phyloP scores from a whole-genome alignment of 2,888 invertebrate genomes.

The Troides oblongomaculatus region DNA sequence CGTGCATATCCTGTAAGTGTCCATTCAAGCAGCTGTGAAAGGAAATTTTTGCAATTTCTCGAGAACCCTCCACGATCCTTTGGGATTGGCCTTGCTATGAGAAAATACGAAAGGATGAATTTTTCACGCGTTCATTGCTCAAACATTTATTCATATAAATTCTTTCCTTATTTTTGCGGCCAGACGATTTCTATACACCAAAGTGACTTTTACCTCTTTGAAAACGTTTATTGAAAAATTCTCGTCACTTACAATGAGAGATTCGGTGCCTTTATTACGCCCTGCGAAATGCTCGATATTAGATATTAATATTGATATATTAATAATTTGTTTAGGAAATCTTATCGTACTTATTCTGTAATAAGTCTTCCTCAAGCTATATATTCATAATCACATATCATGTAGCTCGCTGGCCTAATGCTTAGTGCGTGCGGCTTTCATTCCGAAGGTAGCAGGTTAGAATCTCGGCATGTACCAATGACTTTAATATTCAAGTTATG shows the following conservation, averaged over 20 bases:
- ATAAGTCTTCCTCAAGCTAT: not conserved
- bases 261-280: not conserved
- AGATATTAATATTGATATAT: not conserved
- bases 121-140: constrained; percentile 39
- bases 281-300: not conserved
- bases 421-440: no score
- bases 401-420: no score
- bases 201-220: constrained; percentile 23
- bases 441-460: no score
- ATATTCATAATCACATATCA: no score
- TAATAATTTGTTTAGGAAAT: not conserved
- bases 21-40: constrained; percentile 30
- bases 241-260: constrained; percentile 17
- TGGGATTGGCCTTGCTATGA: constrained; percentile 25
- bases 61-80: constrained; percentile 33
- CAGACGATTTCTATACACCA: constrained; percentile 21
- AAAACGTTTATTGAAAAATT: constrained; percentile 22
- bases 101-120: constrained; percentile 38
- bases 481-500: no score
- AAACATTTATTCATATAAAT: constrained; percentile 46
- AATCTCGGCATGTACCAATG: no score
- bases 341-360: not conserved
- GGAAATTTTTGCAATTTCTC: constrained; percentile 39
- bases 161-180: constrained; percentile 32
- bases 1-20: constrained; percentile 20